Evolutionary conservation across 2,113 vertebrate genomes (phyloP).

Genomic region (Brachionichthys hirsutus): DNA sequence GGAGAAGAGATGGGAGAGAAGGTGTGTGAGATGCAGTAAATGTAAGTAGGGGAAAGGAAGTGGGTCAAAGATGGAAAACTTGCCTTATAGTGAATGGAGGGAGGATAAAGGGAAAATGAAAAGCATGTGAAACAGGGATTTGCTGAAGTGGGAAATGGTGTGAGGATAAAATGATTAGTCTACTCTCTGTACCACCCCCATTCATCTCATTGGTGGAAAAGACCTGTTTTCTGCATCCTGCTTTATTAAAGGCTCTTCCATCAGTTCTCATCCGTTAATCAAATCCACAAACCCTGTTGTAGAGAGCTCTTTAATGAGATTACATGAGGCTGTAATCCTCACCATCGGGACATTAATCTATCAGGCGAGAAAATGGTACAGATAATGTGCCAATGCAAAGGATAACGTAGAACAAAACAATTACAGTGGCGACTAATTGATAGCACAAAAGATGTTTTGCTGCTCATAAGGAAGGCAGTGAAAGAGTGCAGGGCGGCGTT

Average conservation of each 20-base stretch:
- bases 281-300: constrained; percentile 12
- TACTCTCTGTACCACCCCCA: background rate
- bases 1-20: background rate
- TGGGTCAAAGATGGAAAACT: no score
- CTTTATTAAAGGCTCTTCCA: background rate
- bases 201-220: constrained; percentile 7
- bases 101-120: constrained; percentile 18
- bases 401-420: constrained; percentile 19
- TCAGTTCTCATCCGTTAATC: constrained; percentile 10
- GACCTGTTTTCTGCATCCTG: background rate
- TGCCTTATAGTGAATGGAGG: background rate
- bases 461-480: background rate
- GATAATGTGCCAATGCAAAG: background rate
- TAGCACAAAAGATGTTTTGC: background rate
- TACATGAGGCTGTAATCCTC: constrained; percentile 20
- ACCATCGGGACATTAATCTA: background rate
- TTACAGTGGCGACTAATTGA: constrained; percentile 1
- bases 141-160: constrained; percentile 1
- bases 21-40: background rate
- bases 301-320: constrained; percentile 12
- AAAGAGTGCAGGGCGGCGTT: no score
- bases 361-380: background rate
- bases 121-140: background rate
- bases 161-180: constrained; percentile 5
- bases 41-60: background rate